Evolutionary conservation across 2,797 vertebrate species (phyloP).

Genomic region (Staurois parvus): DNA sequence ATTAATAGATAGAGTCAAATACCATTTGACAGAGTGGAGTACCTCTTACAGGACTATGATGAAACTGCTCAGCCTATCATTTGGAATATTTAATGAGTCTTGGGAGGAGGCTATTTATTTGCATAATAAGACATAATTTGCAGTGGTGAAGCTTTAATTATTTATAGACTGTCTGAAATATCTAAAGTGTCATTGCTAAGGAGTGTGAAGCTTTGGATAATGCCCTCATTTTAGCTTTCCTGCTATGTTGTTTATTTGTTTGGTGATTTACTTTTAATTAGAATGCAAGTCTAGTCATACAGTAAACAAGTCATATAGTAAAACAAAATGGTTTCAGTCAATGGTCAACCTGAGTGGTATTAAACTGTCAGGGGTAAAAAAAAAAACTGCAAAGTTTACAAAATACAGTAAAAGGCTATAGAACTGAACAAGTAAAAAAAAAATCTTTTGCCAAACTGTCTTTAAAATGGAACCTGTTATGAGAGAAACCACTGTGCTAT

Average conservation of each 20-base stretch:
- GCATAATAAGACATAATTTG: conserved; percentile 85
- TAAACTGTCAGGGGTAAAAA: conserved; percentile 66
- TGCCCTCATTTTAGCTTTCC: conserved; percentile 79
- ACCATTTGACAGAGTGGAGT: conserved; percentile 72
- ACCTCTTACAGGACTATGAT: conserved; percentile 71
- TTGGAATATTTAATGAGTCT: conserved; percentile 81
- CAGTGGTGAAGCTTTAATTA: conserved; percentile 82
- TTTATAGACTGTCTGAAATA: conserved; percentile 82
- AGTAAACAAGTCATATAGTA: conserved; percentile 75
- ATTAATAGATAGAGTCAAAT: conserved; percentile 73
- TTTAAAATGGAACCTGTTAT: no score
- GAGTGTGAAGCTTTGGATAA: conserved; percentile 79
- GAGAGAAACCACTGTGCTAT: no score
- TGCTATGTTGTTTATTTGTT: conserved; percentile 78
- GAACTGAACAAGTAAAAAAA: no score
- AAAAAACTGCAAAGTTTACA: neutral
- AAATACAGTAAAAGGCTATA: no score
- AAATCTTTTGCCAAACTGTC: no score
- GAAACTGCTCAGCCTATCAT: conserved; percentile 78
- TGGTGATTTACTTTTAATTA: conserved; percentile 79
- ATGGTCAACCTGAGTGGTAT: conserved; percentile 67
- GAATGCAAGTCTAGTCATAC: conserved; percentile 70
- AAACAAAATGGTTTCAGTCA: conserved; percentile 72
- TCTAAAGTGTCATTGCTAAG: conserved; percentile 81
- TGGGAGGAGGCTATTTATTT: conserved; percentile 84